These are phyloP conservation scores for Hestina assimilis DNA, from an alignment of 1,140 invertebrate genomes.

Conservation along the genomic window DNA sequence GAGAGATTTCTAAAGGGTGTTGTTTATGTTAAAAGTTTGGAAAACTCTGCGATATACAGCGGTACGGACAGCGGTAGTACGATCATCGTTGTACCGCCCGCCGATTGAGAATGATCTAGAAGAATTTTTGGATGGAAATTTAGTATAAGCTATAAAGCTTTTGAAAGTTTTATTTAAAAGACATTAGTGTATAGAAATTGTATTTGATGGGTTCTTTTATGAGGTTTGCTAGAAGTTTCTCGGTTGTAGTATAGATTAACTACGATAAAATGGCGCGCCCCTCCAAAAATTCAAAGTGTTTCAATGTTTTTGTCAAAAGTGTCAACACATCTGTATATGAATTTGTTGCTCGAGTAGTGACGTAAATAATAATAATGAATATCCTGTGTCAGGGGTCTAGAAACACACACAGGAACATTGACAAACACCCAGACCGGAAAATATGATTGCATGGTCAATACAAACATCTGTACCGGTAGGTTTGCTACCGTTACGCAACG, in stretches of 20 bases:
- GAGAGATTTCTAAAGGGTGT: constrained; percentile 55
- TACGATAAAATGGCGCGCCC: background rate
- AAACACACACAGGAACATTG: too few relatives aligned
- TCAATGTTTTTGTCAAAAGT: too few relatives aligned
- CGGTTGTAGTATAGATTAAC: background rate
- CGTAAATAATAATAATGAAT: too few relatives aligned
- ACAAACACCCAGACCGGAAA: too few relatives aligned
- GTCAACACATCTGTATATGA: too few relatives aligned
- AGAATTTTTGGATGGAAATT: background rate
- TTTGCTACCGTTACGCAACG: too few relatives aligned
- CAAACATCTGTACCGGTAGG: too few relatives aligned
- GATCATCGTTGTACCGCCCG: constrained; percentile 66
- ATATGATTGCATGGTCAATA: too few relatives aligned
- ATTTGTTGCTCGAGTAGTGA: too few relatives aligned
- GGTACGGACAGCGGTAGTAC: constrained; percentile 65
- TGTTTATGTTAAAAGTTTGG: constrained; percentile 56
- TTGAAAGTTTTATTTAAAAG: background rate
- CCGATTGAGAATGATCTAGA: too few relatives aligned
- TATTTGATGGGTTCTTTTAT: background rate
- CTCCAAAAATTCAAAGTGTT: too few relatives aligned
- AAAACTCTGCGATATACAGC: constrained; percentile 55
- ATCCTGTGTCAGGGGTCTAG: too few relatives aligned
- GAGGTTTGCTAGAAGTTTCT: background rate
- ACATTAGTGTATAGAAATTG: background rate
- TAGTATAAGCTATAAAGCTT: constrained; percentile 6